Conservation (phyloP, 64 coral and sea anemone species). For the Pocillopora verrucosa region DNA sequence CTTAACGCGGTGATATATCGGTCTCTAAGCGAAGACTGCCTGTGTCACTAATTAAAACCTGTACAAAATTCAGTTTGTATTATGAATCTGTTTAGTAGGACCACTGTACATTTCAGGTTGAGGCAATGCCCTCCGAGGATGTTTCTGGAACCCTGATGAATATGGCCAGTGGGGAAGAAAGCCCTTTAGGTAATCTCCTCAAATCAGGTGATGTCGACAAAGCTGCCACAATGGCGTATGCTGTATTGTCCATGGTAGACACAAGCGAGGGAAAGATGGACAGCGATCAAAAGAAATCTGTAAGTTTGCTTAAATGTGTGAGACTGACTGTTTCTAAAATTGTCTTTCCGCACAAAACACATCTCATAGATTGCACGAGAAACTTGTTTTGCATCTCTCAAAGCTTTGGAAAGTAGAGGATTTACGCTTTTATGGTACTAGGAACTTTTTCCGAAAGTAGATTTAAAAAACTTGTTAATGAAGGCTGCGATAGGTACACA, state of each 20-base stretch:
- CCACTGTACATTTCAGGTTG: conserved; percentile 23
- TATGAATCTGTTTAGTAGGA: background rate
- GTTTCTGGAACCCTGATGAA: conserved; percentile 51
- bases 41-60: no score
- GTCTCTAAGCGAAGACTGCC: no score
- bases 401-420: background rate
- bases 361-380: background rate
- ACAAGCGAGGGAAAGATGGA: conserved; percentile 49
- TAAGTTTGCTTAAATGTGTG: conserved; percentile 14
- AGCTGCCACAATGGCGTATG: conserved; percentile 80
- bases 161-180: conserved; percentile 61
- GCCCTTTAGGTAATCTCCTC: conserved; percentile 62
- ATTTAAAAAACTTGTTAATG: no score
- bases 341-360: background rate
- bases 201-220: conserved; percentile 62
- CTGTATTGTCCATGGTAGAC: conserved; percentile 71
- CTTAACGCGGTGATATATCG: no score
- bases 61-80: no score
- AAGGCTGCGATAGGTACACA: background rate
- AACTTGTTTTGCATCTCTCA: background rate
- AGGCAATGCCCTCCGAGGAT: conserved; percentile 59
- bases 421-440: background rate
- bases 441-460: no score
- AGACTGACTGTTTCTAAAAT: background rate
- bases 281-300: conserved; percentile 37